These are phyloP conservation scores for Microtus californicus DNA, from an alignment of 2,797 vertebrate genomes.

Conservation along the genomic window DNA sequence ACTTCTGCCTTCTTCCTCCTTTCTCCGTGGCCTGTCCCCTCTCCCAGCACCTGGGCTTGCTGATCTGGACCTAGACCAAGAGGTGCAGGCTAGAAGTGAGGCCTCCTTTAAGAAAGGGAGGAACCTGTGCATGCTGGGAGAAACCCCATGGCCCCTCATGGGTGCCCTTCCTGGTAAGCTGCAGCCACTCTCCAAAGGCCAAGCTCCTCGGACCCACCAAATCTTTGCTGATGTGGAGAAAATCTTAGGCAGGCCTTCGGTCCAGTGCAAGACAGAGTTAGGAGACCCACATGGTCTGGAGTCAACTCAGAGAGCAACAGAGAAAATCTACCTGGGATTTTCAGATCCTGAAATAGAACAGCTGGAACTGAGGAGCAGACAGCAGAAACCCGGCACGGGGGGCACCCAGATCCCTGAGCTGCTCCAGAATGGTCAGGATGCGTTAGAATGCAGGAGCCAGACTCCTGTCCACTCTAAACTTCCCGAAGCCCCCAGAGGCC, in stretches of 20 bases:
- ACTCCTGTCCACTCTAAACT: not conserved
- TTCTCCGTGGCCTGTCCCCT: conserved; percentile 64
- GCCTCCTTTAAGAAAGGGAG: conserved; percentile 72
- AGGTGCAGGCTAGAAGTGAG: conserved; percentile 73
- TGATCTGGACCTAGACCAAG: conserved; percentile 75
- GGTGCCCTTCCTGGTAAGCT: conserved; percentile 64
- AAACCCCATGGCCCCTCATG: not conserved
- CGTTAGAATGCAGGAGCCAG: not conserved
- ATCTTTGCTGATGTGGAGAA: conserved; percentile 75
- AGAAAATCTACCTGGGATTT: conserved; percentile 64
- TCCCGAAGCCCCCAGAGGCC: not conserved
- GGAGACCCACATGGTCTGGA: conserved; percentile 52
- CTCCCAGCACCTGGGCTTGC: conserved; percentile 53
- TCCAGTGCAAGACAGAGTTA: conserved; percentile 57
- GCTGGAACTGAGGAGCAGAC: conserved; percentile 63
- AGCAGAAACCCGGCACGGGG: not conserved
- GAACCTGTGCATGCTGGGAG: not conserved
- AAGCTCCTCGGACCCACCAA: conserved; percentile 67
- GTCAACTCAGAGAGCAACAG: not conserved
- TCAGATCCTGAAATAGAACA: conserved; percentile 77
- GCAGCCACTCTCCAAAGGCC: conserved; percentile 72
- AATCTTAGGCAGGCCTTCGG: conserved; percentile 72
- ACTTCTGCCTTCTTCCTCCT: conserved; percentile 74
- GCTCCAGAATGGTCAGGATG: not conserved
- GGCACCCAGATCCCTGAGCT: not conserved